Percentiles rank a stretch among this genome's conserved stretches.
phyloP scores from a whole-genome alignment of 1,140 invertebrate genomes.

The Protaetia brevitarsis region DNA sequence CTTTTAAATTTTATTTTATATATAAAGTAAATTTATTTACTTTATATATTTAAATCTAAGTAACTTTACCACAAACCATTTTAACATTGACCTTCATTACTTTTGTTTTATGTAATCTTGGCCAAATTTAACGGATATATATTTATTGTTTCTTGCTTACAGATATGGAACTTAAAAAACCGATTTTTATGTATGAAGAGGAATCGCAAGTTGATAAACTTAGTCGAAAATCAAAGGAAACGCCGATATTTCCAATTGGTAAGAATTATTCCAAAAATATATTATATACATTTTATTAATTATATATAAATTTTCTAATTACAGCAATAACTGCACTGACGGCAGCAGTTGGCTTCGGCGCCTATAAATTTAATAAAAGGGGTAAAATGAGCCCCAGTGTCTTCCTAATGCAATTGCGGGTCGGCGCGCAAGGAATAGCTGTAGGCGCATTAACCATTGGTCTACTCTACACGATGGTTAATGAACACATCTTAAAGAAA shows the following conservation, averaged over 20 bases:
- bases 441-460: slow-evolving; percentile 69
- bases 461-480: slow-evolving; percentile 61
- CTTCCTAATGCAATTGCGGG: slow-evolving; percentile 79
- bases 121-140: neutral
- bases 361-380: slow-evolving; percentile 68
- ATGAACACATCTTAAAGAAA: slow-evolving; percentile 56
- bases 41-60: too few species aligned
- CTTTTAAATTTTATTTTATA: too few species aligned
- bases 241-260: slow-evolving; percentile 66
- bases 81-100: slow-evolving; percentile 3
- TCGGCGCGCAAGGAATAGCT: slow-evolving; percentile 77
- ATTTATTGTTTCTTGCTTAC: neutral
- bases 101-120: neutral
- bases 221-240: slow-evolving; percentile 62
- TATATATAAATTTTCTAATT: slow-evolving; percentile 42
- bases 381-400: slow-evolving; percentile 75
- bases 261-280: slow-evolving; percentile 34
- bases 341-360: slow-evolving; percentile 64
- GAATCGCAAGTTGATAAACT: slow-evolving; percentile 56
- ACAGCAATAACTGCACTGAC: slow-evolving; percentile 69
- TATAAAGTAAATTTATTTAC: too few species aligned
- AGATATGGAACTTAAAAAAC: neutral
- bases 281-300: neutral
- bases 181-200: slow-evolving; percentile 38
- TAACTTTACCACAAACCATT: neutral